A percentile compares a stretch with the other conserved stretches of the same genome.
Conservation (phyloP, 2,797 vertebrate genomes). For the Tarsius wallacei region DNA sequence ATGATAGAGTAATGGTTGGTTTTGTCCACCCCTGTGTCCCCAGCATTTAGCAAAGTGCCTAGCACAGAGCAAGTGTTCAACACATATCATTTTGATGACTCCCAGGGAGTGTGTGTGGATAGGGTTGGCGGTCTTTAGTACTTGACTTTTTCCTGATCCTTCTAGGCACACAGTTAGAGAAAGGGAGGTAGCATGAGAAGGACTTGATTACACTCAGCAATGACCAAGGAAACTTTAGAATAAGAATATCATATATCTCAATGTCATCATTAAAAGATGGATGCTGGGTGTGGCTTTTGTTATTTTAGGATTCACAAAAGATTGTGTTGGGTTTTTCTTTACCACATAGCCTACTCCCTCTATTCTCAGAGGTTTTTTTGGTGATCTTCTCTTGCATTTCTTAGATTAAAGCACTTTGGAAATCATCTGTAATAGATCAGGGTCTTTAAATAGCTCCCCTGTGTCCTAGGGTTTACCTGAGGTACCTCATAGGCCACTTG, state of each 20-base stretch:
- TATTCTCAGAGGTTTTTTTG: not conserved
- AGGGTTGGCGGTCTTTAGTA: not conserved
- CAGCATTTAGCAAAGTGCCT: not conserved
- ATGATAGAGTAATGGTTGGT: not conserved
- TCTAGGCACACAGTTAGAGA: not conserved
- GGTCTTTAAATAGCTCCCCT: not conserved
- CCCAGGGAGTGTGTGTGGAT: not conserved
- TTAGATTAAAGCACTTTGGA: conserved; percentile 30
- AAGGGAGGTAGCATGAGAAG: not conserved
- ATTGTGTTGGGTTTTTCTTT: not conserved
- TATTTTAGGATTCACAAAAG: not conserved
- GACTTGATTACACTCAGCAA: not conserved
- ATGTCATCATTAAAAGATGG: not conserved
- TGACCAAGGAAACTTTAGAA: not conserved
- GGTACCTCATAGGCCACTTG: not conserved
- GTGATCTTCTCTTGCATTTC: not conserved
- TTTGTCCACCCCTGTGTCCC: not conserved
- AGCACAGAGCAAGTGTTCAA: not conserved
- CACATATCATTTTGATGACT: not conserved
- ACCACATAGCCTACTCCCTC: not conserved
- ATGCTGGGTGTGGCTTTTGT: not conserved
- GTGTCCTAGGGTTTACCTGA: not conserved
- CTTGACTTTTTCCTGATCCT: not conserved
- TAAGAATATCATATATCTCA: not conserved
- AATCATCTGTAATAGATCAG: not conserved